Conservation (phyloP, 2,113 vertebrate species). For the Mohoua ochrocephala region DNA sequence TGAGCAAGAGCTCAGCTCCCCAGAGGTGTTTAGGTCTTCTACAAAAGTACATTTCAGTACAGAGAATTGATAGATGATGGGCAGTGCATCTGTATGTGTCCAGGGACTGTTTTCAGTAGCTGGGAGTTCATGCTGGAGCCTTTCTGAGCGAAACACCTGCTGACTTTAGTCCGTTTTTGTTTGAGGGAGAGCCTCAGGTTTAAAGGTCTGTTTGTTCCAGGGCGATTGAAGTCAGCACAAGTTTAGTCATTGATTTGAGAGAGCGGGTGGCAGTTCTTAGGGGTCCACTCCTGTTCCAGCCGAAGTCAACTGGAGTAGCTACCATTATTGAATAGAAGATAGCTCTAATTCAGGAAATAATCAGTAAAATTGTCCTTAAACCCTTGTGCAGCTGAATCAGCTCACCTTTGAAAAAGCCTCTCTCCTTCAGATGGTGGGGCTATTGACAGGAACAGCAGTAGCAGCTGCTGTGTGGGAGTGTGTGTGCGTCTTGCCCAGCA, state of each 20-base stretch:
- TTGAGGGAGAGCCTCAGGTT: background rate
- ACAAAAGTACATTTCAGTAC: background rate
- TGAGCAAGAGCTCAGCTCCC: background rate
- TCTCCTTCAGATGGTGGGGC: background rate
- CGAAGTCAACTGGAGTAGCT: background rate
- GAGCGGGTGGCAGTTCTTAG: background rate
- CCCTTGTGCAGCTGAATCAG: background rate
- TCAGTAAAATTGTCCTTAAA: background rate
- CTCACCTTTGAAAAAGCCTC: background rate
- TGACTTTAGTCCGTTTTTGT: background rate
- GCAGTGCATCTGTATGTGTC: background rate
- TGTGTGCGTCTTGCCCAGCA: background rate
- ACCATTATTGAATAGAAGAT: background rate
- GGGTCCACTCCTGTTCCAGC: background rate
- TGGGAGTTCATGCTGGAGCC: background rate
- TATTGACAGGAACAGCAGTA: background rate
- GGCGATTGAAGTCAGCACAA: background rate
- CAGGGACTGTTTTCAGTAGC: background rate
- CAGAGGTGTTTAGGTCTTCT: background rate
- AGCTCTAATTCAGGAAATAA: background rate
- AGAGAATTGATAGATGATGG: background rate
- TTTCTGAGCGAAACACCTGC: background rate
- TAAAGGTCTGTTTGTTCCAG: background rate
- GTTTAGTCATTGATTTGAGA: background rate
- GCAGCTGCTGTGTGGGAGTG: slow-evolving; percentile 1